These are phyloP conservation scores for Anser brachyrhynchus DNA, from an alignment of 2,113 vertebrate genomes.

Conservation along the genomic window DNA sequence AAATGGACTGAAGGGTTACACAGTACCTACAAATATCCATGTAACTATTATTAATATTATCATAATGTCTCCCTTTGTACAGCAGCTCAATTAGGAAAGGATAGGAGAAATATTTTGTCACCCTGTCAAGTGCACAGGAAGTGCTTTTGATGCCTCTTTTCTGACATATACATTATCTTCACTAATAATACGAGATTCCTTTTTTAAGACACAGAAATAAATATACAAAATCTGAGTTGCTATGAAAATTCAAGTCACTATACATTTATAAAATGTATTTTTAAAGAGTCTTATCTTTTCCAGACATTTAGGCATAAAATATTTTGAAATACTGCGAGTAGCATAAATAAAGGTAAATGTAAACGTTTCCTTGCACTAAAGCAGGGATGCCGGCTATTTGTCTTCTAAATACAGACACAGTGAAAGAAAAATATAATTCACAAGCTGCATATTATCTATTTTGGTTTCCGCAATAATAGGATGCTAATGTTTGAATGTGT, in stretches of 20 bases:
- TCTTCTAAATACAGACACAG: slow-evolving; percentile 19
- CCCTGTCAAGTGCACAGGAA: slow-evolving; percentile 90
- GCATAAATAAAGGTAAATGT: slow-evolving; percentile 34
- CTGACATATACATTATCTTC: slow-evolving; percentile 84
- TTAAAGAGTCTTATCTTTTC: slow-evolving; percentile 25
- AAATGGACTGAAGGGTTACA: slow-evolving; percentile 92
- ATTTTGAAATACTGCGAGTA: slow-evolving; percentile 48
- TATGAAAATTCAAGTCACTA: slow-evolving; percentile 22
- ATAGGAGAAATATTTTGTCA: slow-evolving; percentile 98
- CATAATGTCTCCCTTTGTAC: slow-evolving; percentile 86
- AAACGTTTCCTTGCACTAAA: neutral
- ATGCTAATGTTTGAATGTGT: neutral
- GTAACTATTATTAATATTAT: slow-evolving; percentile 94
- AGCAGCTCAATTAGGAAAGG: slow-evolving; percentile 89
- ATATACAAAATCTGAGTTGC: slow-evolving; percentile 70
- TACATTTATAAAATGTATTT: slow-evolving; percentile 22
- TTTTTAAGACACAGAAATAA: slow-evolving; percentile 74
- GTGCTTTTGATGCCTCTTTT: slow-evolving; percentile 85
- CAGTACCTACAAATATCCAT: slow-evolving; percentile 89
- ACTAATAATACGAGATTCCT: slow-evolving; percentile 76
- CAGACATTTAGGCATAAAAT: slow-evolving; percentile 24
- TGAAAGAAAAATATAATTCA: slow-evolving; percentile 33
- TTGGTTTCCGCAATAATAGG: slow-evolving; percentile 39
- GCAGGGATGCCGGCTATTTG: neutral
- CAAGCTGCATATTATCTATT: slow-evolving; percentile 12